Base-by-base conservation (phyloP, 2,797 vertebrate species). In the Poeciliopsis presidionis region DNA sequence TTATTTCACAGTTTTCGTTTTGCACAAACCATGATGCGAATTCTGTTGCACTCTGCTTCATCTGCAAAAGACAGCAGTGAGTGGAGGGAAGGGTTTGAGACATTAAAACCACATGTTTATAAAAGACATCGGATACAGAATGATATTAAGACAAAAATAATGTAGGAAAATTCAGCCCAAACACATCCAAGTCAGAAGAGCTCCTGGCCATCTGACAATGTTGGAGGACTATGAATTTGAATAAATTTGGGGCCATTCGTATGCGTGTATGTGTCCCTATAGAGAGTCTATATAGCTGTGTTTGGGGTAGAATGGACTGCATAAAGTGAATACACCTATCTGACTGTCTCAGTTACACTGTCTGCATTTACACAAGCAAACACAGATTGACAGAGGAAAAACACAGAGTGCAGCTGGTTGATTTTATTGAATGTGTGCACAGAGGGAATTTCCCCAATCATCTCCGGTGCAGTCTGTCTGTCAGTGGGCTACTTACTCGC, bases 401-500 rank as follows among this genome's bases (percentile, higher is more conserved):
- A 77, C 59, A 76, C 79, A 72, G 79, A 51, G 51, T 87, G 87
- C 95, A 96, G 94, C 93, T 94, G 94, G 91, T 79, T 88, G 89
- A 89, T 94, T 94, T 94, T 94, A 94, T 88, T 93, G 89, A 91
- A 90, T 90, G 92, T 91, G 90, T 85, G 88, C 86, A 86, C 88
- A 86, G 87, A 91, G 93, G 95, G 94, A 93, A 94, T 95, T 95
- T 94, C 94, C 94, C 90, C 81, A 87, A 89, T 93, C 94, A 90
- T 93, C 92, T 93, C 90, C 88, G 87, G 87, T 91, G 90, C 88
- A 85, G 81, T 87, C 90, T 84, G 92, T 92, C 93, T 92, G 93
- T 94, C 91, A 92, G 78, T 92, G 85, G 87, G 87, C 90, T 87
- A 86, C 88, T 92, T 92, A 80, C 81, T 90, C 78, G 73, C 91